These are phyloP conservation scores for Solea senegalensis DNA, from an alignment of 2,113 vertebrate genomes.

Conservation along the genomic window DNA sequence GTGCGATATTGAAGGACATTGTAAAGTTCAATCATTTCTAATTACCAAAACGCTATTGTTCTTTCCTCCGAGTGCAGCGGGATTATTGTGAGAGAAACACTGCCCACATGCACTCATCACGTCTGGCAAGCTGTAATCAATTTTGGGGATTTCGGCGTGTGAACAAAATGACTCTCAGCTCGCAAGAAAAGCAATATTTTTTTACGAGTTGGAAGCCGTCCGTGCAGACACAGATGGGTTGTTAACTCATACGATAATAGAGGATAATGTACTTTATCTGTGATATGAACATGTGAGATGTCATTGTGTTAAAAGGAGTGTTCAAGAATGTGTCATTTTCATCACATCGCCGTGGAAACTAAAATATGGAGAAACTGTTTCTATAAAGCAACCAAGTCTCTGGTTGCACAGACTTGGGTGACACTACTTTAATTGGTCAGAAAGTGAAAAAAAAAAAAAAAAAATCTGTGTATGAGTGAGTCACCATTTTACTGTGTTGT, in stretches of 20 bases:
- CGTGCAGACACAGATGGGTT: slow-evolving; percentile 7
- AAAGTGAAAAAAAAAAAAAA: not conserved
- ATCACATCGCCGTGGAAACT: not conserved
- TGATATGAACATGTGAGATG: not conserved
- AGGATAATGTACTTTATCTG: not conserved
- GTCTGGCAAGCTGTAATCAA: slow-evolving; percentile 40
- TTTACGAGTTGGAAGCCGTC: not conserved
- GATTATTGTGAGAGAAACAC: slow-evolving; percentile 46
- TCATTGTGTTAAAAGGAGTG: too few relatives aligned
- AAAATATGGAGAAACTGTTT: not conserved
- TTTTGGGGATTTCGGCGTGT: slow-evolving; percentile 34
- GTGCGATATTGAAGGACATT: not conserved
- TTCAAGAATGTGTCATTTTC: too few relatives aligned
- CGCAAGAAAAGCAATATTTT: slow-evolving; percentile 26
- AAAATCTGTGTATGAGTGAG: not conserved
- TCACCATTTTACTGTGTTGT: not conserved
- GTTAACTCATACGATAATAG: not conserved
- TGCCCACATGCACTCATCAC: slow-evolving; percentile 45
- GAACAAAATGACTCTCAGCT: slow-evolving; percentile 41
- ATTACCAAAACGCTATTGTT: slow-evolving; percentile 37
- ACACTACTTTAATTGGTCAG: not conserved
- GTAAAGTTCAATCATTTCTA: slow-evolving; percentile 21
- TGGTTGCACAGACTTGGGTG: not conserved
- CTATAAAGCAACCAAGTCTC: not conserved
- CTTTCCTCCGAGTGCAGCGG: slow-evolving; percentile 30